These are phyloP conservation scores for Dendropsophus ebraccatus DNA, from an alignment of 2,113 vertebrate species.

Conservation along the genomic window DNA sequence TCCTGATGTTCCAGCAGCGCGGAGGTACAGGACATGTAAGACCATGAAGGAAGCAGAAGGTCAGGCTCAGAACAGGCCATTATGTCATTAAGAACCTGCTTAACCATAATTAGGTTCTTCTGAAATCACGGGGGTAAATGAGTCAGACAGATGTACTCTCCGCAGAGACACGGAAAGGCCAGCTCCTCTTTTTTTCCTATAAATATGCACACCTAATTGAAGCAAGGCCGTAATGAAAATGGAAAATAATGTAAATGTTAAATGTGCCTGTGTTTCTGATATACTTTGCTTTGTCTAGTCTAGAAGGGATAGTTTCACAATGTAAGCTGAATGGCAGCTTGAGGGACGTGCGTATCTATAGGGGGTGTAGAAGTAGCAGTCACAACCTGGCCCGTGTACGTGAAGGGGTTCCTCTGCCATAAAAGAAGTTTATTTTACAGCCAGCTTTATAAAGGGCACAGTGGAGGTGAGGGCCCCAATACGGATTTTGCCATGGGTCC, in stretches of 20 bases:
- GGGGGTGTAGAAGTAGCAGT: not conserved
- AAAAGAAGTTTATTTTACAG: no score
- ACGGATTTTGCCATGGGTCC: no score
- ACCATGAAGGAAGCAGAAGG: conserved; percentile 19
- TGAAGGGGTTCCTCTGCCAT: not conserved
- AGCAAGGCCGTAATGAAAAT: not conserved
- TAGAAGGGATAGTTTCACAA: not conserved
- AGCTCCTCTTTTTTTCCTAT: not conserved
- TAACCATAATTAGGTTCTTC: conserved; percentile 39
- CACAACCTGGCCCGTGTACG: not conserved
- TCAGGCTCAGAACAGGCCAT: not conserved
- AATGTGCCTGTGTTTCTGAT: not conserved
- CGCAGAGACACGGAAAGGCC: conserved; percentile 27
- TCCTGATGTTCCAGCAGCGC: not conserved
- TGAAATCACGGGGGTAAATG: conserved; percentile 27
- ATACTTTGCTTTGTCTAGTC: not conserved
- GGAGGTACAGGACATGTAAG: not conserved
- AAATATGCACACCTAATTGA: conserved; percentile 39
- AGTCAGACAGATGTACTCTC: conserved; percentile 17
- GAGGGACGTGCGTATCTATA: not conserved
- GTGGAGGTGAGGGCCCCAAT: no score
- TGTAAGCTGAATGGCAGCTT: not conserved
- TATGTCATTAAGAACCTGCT: conserved; percentile 19
- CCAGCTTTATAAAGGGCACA: no score
- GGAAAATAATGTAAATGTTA: conserved; percentile 2